phyloP scores from a whole-genome alignment of 2,888 invertebrate species.

The Blomia tropicalis region DNA sequence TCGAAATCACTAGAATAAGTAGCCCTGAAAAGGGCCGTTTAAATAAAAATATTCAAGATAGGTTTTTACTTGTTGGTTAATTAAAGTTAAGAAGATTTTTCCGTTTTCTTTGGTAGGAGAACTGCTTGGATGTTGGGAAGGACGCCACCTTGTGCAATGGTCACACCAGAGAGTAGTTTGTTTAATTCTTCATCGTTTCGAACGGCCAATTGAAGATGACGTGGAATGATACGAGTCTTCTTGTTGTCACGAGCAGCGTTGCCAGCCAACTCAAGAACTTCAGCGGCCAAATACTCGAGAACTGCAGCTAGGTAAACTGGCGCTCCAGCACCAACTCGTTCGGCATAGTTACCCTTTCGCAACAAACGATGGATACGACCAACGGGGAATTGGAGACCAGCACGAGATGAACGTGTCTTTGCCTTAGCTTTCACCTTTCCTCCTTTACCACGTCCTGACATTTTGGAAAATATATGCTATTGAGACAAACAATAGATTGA shows the following conservation, averaged over 20 bases:
- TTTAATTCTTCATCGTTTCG: too few species aligned
- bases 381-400: constrained; percentile 31
- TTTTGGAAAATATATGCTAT: constrained; percentile 19
- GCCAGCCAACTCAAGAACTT: constrained; percentile 47
- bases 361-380: too few species aligned
- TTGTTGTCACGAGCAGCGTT: constrained; percentile 50
- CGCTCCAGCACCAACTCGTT: too few species aligned
- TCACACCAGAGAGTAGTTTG: too few species aligned
- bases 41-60: background rate
- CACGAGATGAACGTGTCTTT: constrained; percentile 30
- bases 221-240: too few species aligned
- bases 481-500: too few species aligned
- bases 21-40: constrained; percentile 30
- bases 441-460: constrained; percentile 32
- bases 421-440: constrained; percentile 30
- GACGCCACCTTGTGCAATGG: too few species aligned
- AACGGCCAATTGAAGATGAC: constrained; percentile 61
- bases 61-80: background rate
- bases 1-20: constrained; percentile 13
- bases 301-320: too few species aligned
- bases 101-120: constrained; percentile 55
- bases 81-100: constrained; percentile 7
- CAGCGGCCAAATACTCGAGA: too few species aligned
- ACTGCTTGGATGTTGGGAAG: constrained; percentile 61
- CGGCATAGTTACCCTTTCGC: constrained; percentile 39